Base-by-base conservation (phyloP, 2,888 invertebrate genomes). In the Caradrina clavipalpis region DNA sequence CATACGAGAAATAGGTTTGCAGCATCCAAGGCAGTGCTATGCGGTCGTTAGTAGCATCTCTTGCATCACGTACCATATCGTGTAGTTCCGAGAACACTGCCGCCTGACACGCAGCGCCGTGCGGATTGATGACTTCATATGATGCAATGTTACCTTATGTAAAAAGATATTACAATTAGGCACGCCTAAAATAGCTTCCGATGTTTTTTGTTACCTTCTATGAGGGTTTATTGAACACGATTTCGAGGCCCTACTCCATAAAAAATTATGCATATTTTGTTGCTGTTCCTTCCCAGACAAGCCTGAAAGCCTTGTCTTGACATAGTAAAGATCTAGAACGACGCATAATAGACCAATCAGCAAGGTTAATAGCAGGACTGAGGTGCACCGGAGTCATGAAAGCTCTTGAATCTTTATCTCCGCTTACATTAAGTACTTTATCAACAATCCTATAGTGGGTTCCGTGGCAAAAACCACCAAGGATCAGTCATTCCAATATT, bases 21-120 rank as follows among this genome's bases (percentile, higher is more conserved):
- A 62, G 47, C 26, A 50, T 62, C 56, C 21, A 55, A 22, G 55
- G 13, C 19, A 49, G 21, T 61, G 51, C 22, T 22, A 39, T 31
- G 5, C 21, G 21, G 22, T 56, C 62, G 62, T 69, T 49, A 63
- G 47, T 35, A 54, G 31, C 60, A 75, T 73, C 62, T 42, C 60
- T 63, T 70, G 63, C 77, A 31, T 76, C 70, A 74, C 58, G 55
- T 0, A 22, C 11, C 60, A 57, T 61, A 17, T 49, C 74, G 74
- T 62, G 72, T 47, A 2, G 10, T 57, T 58, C 54, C 8, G 7
- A 50, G 56, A 54, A 71, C 47, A 77, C 59, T 45, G 54, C 58
- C 5, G 13, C 13, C 26, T 31, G 49, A 50, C 77, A 77, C 71
- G 77, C 77, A 50, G 59, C 26, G 0, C 19, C 73, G 68, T 69